Base-by-base conservation (phyloP, 2,797 vertebrate species). In the Tapirus indicus region DNA sequence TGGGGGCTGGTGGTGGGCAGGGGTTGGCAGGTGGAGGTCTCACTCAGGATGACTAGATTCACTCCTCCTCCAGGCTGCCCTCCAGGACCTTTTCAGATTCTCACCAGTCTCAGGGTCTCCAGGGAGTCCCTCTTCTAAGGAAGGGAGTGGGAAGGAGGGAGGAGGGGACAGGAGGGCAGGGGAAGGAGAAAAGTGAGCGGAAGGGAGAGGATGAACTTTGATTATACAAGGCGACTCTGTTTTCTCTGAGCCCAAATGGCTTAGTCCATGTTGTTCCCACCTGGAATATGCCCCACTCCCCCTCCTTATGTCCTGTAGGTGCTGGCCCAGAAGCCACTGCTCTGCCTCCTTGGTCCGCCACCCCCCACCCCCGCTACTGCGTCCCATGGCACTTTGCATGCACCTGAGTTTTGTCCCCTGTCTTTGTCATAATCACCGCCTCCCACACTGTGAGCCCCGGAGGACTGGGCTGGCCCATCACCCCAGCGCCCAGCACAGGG, bases 381-480 rank as follows among this genome's bases (percentile, higher is more conserved):
- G 52, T 52, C 35, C 64, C 6, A 2, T 6, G 54, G 41, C 9
- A 8, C 20, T 25, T 21, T 20, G 35, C 64, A 32, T 2, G 14
- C 4, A 9, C 56, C 54, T 44, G 80, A 38, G 66, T 38, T 14
- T 35, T 56, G 7, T 4, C 52, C 49, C 56, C 52, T 29, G 18
- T 18, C 20, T 29, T 29, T 66, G 56, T 47, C 44, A 5, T 29
- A 18, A 32, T 23, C 41, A 25, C 27, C 0, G 0, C 7, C 9
- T 38, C 20, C 56, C 41, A 35, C 16, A 10, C 54, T 9, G 1
- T 7, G 69, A n/a, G 29, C 32, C 29, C n/a, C 35, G 2, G 23
- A 2, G 1, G 29, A 21, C 52, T 7, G n/a, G 62, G 27, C 5
- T 49, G 25, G 25, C 41, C 21, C 0, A 0, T 44, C 3, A 7